Base-by-base conservation (phyloP, 2,797 vertebrate genomes). In the Scarus forsteni region DNA sequence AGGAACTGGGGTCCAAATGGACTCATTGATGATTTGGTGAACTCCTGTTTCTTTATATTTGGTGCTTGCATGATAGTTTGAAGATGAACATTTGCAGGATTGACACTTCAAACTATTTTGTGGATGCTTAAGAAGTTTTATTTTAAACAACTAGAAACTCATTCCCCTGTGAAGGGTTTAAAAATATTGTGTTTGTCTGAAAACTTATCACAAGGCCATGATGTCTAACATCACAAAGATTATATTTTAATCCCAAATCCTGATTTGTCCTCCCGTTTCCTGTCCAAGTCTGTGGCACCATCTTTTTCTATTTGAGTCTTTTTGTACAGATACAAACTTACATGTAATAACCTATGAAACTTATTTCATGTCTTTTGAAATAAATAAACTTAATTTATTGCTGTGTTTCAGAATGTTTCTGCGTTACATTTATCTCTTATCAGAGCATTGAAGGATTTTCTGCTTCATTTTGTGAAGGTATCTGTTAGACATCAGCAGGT, bases 321-420 rank as follows among this genome's bases (percentile, higher is more conserved):
- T 88, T 87, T 88, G 86, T 87, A 86, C 76, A 86, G 80, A 75
- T 58, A 66, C 46, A 66, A 56, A 80, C 60, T 79, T 76, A 66
- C 38, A 57, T 84, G 73, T 85, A 76, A 70, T 78, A 77, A 82
- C 10, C 45, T 70, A 55, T 52, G 72, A 13, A 80, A 82, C 77
- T 77, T 75, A 72, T 82, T 83, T 87, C 74, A 74, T 88, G 79
- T 64, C 87, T 91, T 91, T 85, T 86, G 81, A 82, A 94, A 92
- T 92, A 67, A 90, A 88, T 86, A 87, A 92, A 92, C 57, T 60
- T 90, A 91, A 91, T 88, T 92, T 92, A 92, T 93, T 88, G 71
- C 65, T 18, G 50, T 80, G 64, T 83, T 77, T 74, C 39, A 66
- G 40, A 64, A 51, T 77, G 38, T 43, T 71, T 74, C 35, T 61